Evolutionary conservation across 2,797 vertebrate genomes (phyloP).

Genomic region (Sciurus vulgaris): DNA sequence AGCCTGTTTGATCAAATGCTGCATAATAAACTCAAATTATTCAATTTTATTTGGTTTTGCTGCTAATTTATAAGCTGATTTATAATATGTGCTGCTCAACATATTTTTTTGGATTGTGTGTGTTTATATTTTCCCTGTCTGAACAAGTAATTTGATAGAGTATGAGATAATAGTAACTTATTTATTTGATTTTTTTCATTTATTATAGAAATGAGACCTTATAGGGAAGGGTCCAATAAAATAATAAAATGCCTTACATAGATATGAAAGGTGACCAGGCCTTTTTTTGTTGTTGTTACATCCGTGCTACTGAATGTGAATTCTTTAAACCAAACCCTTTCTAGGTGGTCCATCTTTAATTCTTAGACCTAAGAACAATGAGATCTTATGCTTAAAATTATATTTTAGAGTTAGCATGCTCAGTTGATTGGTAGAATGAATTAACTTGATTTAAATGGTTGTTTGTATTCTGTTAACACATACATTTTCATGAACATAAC

Average conservation of each 20-base stretch:
- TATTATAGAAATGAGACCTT: background rate
- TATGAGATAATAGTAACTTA: background rate
- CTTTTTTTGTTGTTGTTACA: background rate
- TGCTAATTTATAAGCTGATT: background rate
- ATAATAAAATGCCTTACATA: background rate
- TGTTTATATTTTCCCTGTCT: background rate
- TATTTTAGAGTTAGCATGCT: background rate
- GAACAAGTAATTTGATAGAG: background rate
- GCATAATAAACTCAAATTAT: background rate
- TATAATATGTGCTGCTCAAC: background rate
- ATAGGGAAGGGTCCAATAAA: background rate
- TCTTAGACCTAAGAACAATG: background rate
- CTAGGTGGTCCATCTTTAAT: background rate
- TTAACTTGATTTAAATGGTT: constrained; percentile 11
- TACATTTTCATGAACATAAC: background rate
- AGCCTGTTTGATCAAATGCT: background rate
- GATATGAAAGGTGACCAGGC: background rate
- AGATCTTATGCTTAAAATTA: background rate
- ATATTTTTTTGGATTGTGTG: background rate
- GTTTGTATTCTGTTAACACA: background rate
- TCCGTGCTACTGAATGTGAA: background rate
- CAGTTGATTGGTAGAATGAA: background rate
- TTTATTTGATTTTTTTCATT: background rate
- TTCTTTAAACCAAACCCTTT: background rate
- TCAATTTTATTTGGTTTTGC: constrained; percentile 8